Evolutionary conservation across 2,888 invertebrate species (phyloP).

Genomic region (Agrenia bidenticulata): DNA sequence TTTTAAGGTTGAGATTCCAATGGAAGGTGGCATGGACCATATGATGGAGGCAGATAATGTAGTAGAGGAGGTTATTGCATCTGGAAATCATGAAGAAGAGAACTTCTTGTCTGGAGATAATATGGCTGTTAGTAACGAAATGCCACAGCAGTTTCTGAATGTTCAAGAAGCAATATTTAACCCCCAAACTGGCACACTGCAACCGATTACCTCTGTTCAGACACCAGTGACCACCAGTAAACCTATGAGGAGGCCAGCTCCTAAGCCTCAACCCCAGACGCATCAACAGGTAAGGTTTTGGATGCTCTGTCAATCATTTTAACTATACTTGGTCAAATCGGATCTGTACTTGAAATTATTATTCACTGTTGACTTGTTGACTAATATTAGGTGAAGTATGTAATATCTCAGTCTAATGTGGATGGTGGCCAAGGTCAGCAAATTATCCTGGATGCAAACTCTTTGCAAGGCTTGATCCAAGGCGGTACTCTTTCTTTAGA

Average conservation of each 20-base stretch:
- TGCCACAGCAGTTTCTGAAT: slow-evolving; percentile 45
- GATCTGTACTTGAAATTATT: too few species aligned
- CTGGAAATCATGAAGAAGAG: slow-evolving; percentile 35
- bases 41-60: slow-evolving; percentile 50
- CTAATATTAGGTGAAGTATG: slow-evolving; percentile 35
- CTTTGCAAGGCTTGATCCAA: slow-evolving; percentile 50
- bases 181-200: slow-evolving; percentile 49
- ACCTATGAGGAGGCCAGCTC: slow-evolving; percentile 9
- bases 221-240: slow-evolving; percentile 16
- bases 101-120: slow-evolving; percentile 28
- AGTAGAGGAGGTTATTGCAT: slow-evolving; percentile 48
- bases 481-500: slow-evolving; percentile 45
- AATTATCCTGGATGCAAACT: slow-evolving; percentile 48
- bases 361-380: slow-evolving; percentile 16
- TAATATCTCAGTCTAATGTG: slow-evolving; percentile 40
- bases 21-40: slow-evolving; percentile 44
- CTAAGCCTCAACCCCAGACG: slow-evolving; percentile 11
- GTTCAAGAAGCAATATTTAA: slow-evolving; percentile 50
- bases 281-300: slow-evolving; percentile 12
- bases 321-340: too few species aligned
- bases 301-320: not conserved
- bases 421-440: slow-evolving; percentile 45
- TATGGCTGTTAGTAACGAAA: slow-evolving; percentile 23
- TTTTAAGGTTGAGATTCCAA: slow-evolving; percentile 41
- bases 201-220: slow-evolving; percentile 32